Percentiles rank a stretch among this genome's conserved stretches.
Conservation (phyloP, 2,113 vertebrate genomes). For the Entomyzon cyanotis region DNA sequence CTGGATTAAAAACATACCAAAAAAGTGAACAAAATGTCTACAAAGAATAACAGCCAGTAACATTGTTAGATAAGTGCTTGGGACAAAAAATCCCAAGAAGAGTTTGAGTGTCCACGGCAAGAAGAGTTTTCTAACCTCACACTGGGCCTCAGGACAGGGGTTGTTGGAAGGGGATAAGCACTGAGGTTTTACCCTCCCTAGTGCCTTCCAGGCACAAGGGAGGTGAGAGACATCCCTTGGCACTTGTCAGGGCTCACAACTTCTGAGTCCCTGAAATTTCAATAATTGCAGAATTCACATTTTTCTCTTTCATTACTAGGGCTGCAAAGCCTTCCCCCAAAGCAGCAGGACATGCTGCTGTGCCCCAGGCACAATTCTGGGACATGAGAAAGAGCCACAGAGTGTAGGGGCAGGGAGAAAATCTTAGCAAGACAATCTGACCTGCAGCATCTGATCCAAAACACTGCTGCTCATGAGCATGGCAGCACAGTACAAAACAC, state of each 20-base stretch:
- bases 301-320: not conserved
- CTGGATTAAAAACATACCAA: not conserved
- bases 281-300: rapidly evolving
- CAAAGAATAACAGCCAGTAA: not conserved
- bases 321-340: not conserved
- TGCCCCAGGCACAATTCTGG: not conserved
- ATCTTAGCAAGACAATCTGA: not conserved
- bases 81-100: not conserved
- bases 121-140: not conserved
- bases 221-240: not conserved
- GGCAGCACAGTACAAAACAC: not conserved
- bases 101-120: not conserved
- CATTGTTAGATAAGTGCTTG: not conserved
- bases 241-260: not conserved
- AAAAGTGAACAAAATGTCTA: not conserved
- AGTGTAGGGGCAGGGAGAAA: rapidly evolving
- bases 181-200: not conserved
- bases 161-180: not conserved
- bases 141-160: not conserved
- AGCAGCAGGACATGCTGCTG: not conserved
- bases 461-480: rapidly evolving
- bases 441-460: rapidly evolving
- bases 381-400: not conserved
- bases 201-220: not conserved
- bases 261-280: not conserved